Evolutionary conservation across 23 tunicate species (phyloP).

Genomic region (Styela plicata): DNA sequence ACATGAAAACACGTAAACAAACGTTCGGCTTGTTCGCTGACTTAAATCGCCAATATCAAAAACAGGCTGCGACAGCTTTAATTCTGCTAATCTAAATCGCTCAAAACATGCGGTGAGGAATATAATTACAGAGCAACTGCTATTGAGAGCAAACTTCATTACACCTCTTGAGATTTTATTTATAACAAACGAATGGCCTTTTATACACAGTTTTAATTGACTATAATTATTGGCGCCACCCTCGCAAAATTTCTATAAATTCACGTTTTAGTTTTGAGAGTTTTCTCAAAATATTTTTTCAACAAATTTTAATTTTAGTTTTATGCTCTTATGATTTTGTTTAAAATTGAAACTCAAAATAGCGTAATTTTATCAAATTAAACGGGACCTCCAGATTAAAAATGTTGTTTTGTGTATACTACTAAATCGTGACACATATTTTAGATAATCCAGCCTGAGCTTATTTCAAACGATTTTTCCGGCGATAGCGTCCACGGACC

Average conservation of each 20-base stretch:
- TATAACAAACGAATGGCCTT: not conserved
- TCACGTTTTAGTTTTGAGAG: not conserved
- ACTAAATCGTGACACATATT: slow-evolving; percentile 15
- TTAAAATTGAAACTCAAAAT: too few relatives aligned
- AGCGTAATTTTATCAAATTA: too few relatives aligned
- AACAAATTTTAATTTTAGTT: too few relatives aligned
- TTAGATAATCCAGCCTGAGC: slow-evolving; percentile 10
- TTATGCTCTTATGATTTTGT: too few relatives aligned
- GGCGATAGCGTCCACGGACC: too few relatives aligned
- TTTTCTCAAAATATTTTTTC: too few relatives aligned
- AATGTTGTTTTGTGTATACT: not conserved
- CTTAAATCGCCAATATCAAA: not conserved
- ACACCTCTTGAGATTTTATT: not conserved
- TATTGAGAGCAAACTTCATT: not conserved
- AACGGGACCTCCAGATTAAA: not conserved
- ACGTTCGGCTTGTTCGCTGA: not conserved
- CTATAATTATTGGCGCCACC: not conserved
- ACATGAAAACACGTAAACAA: slow-evolving; percentile 14
- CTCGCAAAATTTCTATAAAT: not conserved
- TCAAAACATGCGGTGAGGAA: not conserved
- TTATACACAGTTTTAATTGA: too few relatives aligned
- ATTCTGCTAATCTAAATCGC: not conserved
- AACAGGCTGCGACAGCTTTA: not conserved
- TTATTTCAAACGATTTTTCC: slow-evolving; percentile 14
- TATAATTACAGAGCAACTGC: not conserved